phyloP scores from a whole-genome alignment of 2,888 invertebrate species.

The Apomyelois bistriatella region DNA sequence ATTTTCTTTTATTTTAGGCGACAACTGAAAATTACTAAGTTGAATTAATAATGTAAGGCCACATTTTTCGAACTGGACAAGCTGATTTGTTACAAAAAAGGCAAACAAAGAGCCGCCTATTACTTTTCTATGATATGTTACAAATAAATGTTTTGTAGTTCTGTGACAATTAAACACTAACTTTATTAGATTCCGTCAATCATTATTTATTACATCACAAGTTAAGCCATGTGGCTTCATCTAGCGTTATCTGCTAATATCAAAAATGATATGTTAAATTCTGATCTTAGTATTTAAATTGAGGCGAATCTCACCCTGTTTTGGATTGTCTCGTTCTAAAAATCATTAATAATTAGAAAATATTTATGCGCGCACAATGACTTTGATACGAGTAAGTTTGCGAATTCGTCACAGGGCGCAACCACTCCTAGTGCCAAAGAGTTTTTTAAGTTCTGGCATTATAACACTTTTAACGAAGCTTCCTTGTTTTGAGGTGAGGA shows the following conservation, averaged over 20 bases:
- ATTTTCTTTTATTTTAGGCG: background rate
- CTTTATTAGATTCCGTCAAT: background rate
- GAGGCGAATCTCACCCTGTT: background rate
- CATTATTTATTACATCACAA: background rate
- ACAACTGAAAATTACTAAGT: too few relatives aligned
- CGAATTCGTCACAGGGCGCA: conserved; percentile 84
- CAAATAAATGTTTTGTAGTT: too few relatives aligned
- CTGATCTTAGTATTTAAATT: background rate
- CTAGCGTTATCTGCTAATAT: background rate
- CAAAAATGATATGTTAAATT: conserved; percentile 1
- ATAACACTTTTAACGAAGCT: conserved; percentile 88
- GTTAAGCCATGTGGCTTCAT: background rate
- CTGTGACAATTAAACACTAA: too few relatives aligned
- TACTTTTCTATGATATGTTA: too few relatives aligned
- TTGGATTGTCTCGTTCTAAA: background rate
- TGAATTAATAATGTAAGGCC: too few relatives aligned
- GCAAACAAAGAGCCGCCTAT: too few relatives aligned
- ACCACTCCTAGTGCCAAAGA: conserved; percentile 89
- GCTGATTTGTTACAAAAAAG: too few relatives aligned
- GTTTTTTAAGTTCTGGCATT: conserved; percentile 90
- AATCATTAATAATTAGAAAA: background rate
- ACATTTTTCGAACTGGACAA: background rate
- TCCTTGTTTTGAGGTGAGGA: conserved; percentile 88
- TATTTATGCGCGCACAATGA: background rate
- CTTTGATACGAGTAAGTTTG: conserved; percentile 13